Percentiles rank a stretch among this genome's conserved stretches.
Evolutionary conservation across 2,888 invertebrate species (phyloP).

Genomic region (Neoascia interrupta): DNA sequence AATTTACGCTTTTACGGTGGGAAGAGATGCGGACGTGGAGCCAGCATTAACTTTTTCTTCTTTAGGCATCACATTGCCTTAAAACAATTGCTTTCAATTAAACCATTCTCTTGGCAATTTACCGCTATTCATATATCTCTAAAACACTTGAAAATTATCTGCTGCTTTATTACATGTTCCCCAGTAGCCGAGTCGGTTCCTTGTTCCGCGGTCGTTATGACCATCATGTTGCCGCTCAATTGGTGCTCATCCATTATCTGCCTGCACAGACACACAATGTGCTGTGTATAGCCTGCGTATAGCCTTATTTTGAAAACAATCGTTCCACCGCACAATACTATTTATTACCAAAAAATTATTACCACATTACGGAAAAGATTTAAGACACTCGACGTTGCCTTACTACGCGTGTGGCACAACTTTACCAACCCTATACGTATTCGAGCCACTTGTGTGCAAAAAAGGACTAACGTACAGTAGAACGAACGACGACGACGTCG

Average conservation of each 20-base stretch:
- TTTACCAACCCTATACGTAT: constrained; percentile 1
- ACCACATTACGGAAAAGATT: constrained; percentile 69
- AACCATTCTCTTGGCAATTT: constrained; percentile 1
- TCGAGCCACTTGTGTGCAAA: constrained; percentile 16
- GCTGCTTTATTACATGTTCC: constrained; percentile 47
- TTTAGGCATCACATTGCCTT: no score
- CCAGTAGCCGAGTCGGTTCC: constrained; percentile 30
- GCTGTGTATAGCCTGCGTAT: not conserved
- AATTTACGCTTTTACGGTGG: no score
- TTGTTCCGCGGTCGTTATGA: constrained; percentile 40
- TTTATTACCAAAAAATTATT: constrained; percentile 69
- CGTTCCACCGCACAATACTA: constrained; percentile 59
- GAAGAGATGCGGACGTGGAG: no score
- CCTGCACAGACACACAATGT: constrained; percentile 40
- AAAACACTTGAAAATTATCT: constrained; percentile 59
- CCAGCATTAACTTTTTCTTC: no score
- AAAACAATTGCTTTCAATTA: constrained; percentile 59
- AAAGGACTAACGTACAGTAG: constrained; percentile 28
- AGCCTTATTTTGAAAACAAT: constrained; percentile 60
- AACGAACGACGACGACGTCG: not conserved
- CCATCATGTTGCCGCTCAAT: constrained; percentile 48
- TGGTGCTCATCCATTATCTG: constrained; percentile 61
- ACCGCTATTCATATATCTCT: constrained; percentile 11
- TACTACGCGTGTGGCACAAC: constrained; percentile 15
- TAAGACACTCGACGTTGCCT: constrained; percentile 36